A percentile compares a stretch with the other conserved stretches of the same genome.
These are phyloP conservation scores for Drosophila pseudoobscura DNA, from an alignment of 1,140 invertebrate genomes.

Conservation along the genomic window DNA sequence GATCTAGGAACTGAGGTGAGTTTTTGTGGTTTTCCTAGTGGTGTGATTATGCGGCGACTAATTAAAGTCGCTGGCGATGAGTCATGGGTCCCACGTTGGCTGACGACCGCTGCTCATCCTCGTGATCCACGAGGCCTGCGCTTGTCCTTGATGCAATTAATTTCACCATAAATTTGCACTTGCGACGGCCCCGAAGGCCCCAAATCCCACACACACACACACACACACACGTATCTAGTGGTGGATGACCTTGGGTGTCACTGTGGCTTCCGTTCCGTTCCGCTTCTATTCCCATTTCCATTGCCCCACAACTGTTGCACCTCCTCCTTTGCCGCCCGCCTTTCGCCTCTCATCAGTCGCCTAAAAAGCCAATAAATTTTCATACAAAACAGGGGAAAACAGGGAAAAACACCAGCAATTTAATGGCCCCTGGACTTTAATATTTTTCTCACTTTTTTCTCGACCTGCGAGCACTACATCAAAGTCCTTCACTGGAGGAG, in stretches of 20 bases:
- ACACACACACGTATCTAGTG: constrained; percentile 4
- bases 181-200: neutral
- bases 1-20: too few relatives aligned
- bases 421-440: constrained; percentile 65
- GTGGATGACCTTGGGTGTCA: constrained; percentile 25
- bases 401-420: constrained; percentile 32
- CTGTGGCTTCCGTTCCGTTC: neutral
- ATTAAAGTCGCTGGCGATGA: constrained; percentile 38
- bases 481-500: constrained; percentile 43
- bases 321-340: neutral
- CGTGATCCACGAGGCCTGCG: too few relatives aligned
- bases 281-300: neutral
- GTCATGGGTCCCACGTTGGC: constrained; percentile 9
- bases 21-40: too few relatives aligned
- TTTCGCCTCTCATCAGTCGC: constrained; percentile 42
- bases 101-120: neutral
- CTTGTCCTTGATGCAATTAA: constrained; percentile 54
- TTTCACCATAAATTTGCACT: constrained; percentile 73
- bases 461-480: constrained; percentile 30
- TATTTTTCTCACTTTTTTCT: constrained; percentile 41
- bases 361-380: constrained; percentile 54
- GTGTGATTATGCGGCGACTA: constrained; percentile 26
- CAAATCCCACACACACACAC: too few relatives aligned
- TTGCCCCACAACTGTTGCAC: constrained; percentile 19
- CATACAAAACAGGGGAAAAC: constrained; percentile 8